Percentiles rank a stretch among this genome's conserved stretches.
Conservation (phyloP, 2,113 vertebrate species). For the Phrynosoma platyrhinos region DNA sequence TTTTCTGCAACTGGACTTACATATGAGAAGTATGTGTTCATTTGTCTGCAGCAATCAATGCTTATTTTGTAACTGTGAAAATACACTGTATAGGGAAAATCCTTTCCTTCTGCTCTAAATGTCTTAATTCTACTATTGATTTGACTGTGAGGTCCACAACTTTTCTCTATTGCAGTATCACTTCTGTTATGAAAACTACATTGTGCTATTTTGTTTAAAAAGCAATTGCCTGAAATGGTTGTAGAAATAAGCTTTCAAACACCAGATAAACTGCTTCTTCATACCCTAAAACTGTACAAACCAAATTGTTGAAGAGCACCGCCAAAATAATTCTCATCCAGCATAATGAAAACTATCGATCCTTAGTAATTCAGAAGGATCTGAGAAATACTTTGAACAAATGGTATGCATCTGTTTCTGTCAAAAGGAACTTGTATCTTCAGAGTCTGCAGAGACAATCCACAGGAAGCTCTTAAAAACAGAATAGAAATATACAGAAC, state of each 20-base stretch:
- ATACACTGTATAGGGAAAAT: constrained; percentile 2
- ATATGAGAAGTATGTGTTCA: constrained; percentile 1
- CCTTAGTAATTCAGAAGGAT: constrained; percentile 15
- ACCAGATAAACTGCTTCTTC: not conserved
- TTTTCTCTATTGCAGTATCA: not conserved
- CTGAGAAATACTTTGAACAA: constrained; percentile 11
- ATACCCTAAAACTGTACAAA: not conserved
- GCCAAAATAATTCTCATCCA: constrained; percentile 18
- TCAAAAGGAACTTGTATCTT: not conserved
- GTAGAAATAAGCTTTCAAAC: constrained; percentile 12
- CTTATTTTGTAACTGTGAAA: constrained; percentile 26
- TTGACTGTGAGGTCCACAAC: constrained; percentile 3
- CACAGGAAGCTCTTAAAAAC: not conserved
- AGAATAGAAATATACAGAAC: constrained; percentile 4
- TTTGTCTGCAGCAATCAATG: constrained; percentile 20
- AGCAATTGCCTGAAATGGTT: constrained; percentile 4
- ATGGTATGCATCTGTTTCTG: constrained; percentile 12
- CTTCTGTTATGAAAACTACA: constrained; percentile 23
- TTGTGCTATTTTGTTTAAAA: constrained; percentile 8
- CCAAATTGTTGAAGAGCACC: not conserved
- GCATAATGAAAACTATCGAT: constrained; percentile 23
- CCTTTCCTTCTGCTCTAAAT: not conserved
- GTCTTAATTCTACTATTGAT: constrained; percentile 31
- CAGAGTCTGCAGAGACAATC: not conserved
- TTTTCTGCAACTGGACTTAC: constrained; percentile 9